Evolutionary conservation across 2,888 invertebrate genomes (phyloP).

Genomic region (Dendrolimus pini): DNA sequence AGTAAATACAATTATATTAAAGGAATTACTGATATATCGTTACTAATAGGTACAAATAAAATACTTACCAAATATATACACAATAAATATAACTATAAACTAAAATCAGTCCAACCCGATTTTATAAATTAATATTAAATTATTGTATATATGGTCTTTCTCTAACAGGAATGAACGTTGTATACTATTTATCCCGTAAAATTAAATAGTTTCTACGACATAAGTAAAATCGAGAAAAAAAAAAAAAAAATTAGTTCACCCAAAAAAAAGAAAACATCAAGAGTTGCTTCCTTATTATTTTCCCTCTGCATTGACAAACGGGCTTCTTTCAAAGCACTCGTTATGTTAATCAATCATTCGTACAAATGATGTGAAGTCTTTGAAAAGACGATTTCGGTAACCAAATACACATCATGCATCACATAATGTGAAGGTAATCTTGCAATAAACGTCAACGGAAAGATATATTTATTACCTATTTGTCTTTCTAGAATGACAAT

Average conservation of each 20-base stretch:
- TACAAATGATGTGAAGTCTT: slow-evolving; percentile 14
- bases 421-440: slow-evolving; percentile 15
- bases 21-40: no score
- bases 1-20: no score
- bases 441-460: slow-evolving; percentile 15
- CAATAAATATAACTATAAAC: no score
- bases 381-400: slow-evolving; percentile 17
- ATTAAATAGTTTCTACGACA: no score
- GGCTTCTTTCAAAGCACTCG: slow-evolving; percentile 8
- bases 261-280: not conserved
- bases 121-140: no score
- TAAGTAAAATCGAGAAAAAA: not conserved
- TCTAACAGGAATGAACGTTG: no score
- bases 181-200: no score
- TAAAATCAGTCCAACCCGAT: no score
- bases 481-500: slow-evolving; percentile 6
- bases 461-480: slow-evolving; percentile 12
- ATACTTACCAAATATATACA: no score
- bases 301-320: slow-evolving; percentile 19
- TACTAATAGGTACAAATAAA: no score
- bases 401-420: slow-evolving; percentile 16
- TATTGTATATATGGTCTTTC: no score
- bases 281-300: slow-evolving; percentile 2
- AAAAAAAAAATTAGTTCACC: not conserved
- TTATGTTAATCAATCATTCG: slow-evolving; percentile 20